Base-by-base conservation (phyloP, 2,888 invertebrate species). In the Rhagonycha lutea region DNA sequence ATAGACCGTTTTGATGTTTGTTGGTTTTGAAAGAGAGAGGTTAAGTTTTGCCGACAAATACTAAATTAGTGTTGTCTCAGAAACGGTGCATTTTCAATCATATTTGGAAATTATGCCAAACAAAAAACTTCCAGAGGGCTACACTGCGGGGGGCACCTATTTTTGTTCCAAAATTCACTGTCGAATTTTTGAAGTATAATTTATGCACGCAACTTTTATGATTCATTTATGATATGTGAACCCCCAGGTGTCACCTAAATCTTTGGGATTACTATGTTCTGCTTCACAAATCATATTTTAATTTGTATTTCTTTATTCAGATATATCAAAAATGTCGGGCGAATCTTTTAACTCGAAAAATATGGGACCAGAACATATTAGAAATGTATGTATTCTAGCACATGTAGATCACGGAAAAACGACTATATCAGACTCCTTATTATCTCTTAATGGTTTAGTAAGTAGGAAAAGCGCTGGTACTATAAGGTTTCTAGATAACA, bases 331-430 rank as follows among this genome's bases (percentile, higher is more conserved):
- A n/a, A 47, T 47, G 47, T 47, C 47, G n/a, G 26, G 23, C 8
- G 23, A 62, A 62, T 18, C 23, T 14, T 5, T 23, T 62, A 11
- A 88, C 91, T 82, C 90, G 96, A 78, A 96, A 96, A 88, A 91
- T 90, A 82, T 89, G 91, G 62, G 72, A 18, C 91, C 94, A 11
- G 86, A 89, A 76, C 90, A 91, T 85, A 94, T 98, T 82, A 91
- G 98, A 73, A 98, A 98, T 89, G 95, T 99, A 83, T 98, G 98
- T 87, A 98, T 99, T 83, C 90, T 99, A 84, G 99, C 98, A 11
- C 98, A 99, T 90, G 98, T 99, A 80, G 98, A 99, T 87, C 99
- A 99, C 90, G 98, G 99, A 0, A 99, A 99, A 89, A 99, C 98
- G 0, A 98, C 98, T 0, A 88, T 99, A 80, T 98, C 98, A 0